Percentiles rank a stretch among this genome's conserved stretches.
These are phyloP conservation scores for Phengaris alcon DNA, from an alignment of 2,888 invertebrate genomes.

Conservation along the genomic window DNA sequence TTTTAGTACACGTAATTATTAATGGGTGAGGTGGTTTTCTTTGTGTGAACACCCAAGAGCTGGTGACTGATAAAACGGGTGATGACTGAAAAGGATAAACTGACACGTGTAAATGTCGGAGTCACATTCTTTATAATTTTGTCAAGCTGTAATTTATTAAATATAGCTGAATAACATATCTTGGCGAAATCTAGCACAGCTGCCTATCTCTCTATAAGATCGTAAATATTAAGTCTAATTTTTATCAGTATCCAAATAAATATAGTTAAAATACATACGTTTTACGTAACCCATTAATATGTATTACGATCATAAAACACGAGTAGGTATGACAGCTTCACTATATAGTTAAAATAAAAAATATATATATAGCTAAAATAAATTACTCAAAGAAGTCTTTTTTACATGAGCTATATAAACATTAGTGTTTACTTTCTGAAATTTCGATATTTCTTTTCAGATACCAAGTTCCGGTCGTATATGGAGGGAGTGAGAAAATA, in stretches of 20 bases:
- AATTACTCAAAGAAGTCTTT: constrained; percentile 35
- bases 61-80: constrained; percentile 2
- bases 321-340: too few species aligned
- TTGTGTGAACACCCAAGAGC: constrained; percentile 6
- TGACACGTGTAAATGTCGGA: not conserved
- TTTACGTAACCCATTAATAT: not conserved
- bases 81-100: constrained; percentile 4
- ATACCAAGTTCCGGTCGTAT: constrained; percentile 48
- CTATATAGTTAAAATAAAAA: too few species aligned
- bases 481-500: constrained; percentile 44
- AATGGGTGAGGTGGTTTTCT: constrained; percentile 19
- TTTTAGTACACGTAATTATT: constrained; percentile 31
- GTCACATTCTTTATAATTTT: too few species aligned
- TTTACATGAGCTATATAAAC: constrained; percentile 34
- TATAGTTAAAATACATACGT: too few species aligned
- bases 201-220: too few species aligned
- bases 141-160: too few species aligned
- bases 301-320: not conserved
- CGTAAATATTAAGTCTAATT: too few species aligned
- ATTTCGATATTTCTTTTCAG: constrained; percentile 58
- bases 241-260: too few species aligned
- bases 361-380: too few species aligned
- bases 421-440: constrained; percentile 48
- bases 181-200: too few species aligned
- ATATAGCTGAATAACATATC: too few species aligned